These are phyloP conservation scores for Rhinella marina DNA, from an alignment of 2,797 vertebrate species.

Conservation along the genomic window DNA sequence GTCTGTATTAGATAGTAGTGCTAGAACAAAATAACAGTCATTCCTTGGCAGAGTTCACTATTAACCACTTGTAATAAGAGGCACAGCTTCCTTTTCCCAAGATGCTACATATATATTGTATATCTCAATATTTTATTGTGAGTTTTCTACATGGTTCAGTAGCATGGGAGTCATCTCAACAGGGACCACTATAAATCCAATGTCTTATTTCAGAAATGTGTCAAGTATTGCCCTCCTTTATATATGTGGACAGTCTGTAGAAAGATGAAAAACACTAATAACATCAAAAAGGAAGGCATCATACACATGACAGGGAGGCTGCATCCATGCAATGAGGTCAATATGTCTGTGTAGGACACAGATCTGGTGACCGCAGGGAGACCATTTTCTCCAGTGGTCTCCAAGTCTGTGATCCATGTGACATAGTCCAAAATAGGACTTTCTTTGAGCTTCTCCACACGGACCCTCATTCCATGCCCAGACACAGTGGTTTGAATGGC, in stretches of 20 bases:
- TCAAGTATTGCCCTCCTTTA: too few species aligned
- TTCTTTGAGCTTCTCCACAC: too few species aligned
- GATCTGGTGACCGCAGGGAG: too few species aligned
- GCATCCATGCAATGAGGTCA: too few species aligned
- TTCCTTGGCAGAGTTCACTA: constrained; percentile 73
- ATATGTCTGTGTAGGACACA: neutral
- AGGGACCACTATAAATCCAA: neutral
- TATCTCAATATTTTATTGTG: neutral
- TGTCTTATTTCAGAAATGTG: neutral
- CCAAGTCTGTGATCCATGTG: too few species aligned
- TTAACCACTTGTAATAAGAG: constrained; percentile 72
- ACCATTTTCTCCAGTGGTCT: too few species aligned
- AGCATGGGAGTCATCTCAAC: neutral
- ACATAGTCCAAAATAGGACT: too few species aligned
- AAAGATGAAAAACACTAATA: neutral
- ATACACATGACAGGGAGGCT: neutral
- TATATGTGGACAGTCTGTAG: neutral
- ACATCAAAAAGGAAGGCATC: neutral
- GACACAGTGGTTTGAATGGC: too few species aligned
- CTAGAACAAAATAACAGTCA: constrained; percentile 75
- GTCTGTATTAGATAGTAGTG: constrained; percentile 81
- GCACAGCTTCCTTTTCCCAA: constrained; percentile 47
- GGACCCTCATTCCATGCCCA: too few species aligned
- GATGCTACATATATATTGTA: neutral
- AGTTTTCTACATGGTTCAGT: neutral